Conservation (phyloP, 1,140 invertebrate species). For the Phymastichus coffea region DNA sequence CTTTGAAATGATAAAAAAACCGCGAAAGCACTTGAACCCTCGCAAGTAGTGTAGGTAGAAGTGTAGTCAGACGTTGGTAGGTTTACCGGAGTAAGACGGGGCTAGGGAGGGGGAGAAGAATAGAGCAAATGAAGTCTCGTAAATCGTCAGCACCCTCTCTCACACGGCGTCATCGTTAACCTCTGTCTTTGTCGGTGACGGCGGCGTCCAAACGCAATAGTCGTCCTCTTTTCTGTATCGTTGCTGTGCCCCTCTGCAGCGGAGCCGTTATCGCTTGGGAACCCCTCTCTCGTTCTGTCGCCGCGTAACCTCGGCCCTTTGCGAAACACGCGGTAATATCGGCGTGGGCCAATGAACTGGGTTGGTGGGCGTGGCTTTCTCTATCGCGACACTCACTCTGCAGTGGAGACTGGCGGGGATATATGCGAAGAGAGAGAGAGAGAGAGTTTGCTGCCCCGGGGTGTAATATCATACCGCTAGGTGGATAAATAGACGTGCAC, state of each 20-base stretch:
- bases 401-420: no score
- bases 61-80: no score
- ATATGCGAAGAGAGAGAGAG: conserved; percentile 23
- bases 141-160: conserved; percentile 50
- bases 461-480: conserved; percentile 56
- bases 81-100: no score
- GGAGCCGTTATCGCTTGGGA: no score
- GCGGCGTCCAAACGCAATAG: no score
- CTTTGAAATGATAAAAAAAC: no score
- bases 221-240: not conserved
- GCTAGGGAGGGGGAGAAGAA: conserved; percentile 40
- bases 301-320: not conserved
- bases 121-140: conserved; percentile 53
- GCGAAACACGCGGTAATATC: conserved; percentile 30
- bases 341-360: conserved; percentile 53
- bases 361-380: conserved; percentile 28
- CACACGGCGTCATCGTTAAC: not conserved
- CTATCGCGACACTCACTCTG: conserved; percentile 2
- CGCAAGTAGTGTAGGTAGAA: no score
- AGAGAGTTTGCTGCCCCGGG: conserved; percentile 37
- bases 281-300: not conserved
- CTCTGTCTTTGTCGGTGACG: conserved; percentile 9
- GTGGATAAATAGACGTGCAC: conserved; percentile 54
- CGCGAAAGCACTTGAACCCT: no score
- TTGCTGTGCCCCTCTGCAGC: not conserved